Percentiles rank a stretch among this genome's conserved stretches.
Evolutionary conservation across 2,888 invertebrate species (phyloP).

Genomic region (Autographa pulchrina): DNA sequence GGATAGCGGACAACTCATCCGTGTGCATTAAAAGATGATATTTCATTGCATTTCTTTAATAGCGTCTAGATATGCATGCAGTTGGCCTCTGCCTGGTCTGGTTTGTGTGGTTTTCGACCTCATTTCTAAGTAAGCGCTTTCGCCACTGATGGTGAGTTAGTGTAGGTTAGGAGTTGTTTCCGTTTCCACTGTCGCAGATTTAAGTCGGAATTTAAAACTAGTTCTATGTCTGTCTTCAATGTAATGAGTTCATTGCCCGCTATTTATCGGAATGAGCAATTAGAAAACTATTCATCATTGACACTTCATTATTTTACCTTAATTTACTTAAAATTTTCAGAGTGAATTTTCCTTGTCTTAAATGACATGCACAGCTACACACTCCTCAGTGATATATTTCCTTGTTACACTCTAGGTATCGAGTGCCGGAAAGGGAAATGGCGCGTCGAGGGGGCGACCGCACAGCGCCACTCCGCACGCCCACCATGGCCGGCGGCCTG

Average conservation of each 20-base stretch:
- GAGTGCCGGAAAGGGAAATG: conserved; percentile 99
- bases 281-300: neutral
- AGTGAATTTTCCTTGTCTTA: neutral
- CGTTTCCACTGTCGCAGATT: neutral
- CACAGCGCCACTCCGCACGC: conserved; percentile 97
- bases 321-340: too few relatives aligned
- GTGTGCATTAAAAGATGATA: neutral
- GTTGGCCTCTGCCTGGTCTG: neutral
- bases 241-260: neutral
- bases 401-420: conserved; percentile 90
- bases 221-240: neutral
- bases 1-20: neutral
- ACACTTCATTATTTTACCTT: too few relatives aligned
- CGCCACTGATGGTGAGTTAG: neutral
- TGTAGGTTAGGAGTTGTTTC: conserved; percentile 1
- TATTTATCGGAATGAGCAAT: neutral
- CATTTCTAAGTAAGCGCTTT: neutral
- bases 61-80: neutral
- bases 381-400: conserved; percentile 66
- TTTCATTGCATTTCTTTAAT: neutral
- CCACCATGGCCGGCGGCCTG: conserved; percentile 99
- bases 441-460: conserved; percentile 97
- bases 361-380: neutral
- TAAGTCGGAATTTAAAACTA: neutral
- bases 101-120: neutral